A percentile compares a stretch with the other conserved stretches of the same genome.
These are phyloP conservation scores for Brachylomia viminalis DNA, from an alignment of 2,888 invertebrate species.

Conservation along the genomic window DNA sequence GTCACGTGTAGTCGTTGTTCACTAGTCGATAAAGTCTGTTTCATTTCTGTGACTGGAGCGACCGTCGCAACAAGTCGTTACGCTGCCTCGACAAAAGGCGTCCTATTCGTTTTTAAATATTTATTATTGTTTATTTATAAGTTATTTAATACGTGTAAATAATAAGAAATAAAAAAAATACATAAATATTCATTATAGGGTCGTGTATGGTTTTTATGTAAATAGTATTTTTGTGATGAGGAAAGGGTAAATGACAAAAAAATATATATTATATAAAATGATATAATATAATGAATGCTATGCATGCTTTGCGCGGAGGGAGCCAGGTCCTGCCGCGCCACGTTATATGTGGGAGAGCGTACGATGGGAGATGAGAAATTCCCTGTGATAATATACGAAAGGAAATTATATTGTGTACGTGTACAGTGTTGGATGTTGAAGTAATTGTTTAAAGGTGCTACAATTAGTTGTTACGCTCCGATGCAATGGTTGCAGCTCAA, in stretches of 20 bases:
- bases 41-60: conserved; percentile 56
- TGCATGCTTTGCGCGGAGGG: conserved; percentile 65
- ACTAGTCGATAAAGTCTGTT: conserved; percentile 60
- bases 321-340: conserved; percentile 63
- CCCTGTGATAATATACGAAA: conserved; percentile 66
- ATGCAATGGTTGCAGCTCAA: conserved; percentile 67
- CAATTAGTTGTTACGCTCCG: conserved; percentile 64
- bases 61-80: conserved; percentile 64
- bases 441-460: conserved; percentile 66
- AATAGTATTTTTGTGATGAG: conserved; percentile 86
- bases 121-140: conserved; percentile 89
- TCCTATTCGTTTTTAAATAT: conserved; percentile 86
- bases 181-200: conserved; percentile 84
- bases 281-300: conserved; percentile 65
- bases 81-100: conserved; percentile 70
- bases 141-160: conserved; percentile 88
- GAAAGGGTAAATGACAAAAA: conserved; percentile 88
- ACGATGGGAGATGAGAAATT: conserved; percentile 56
- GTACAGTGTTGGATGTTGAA: conserved; percentile 57
- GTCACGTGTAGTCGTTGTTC: conserved; percentile 46
- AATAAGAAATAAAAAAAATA: conserved; percentile 83
- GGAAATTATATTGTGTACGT: conserved; percentile 65
- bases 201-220: conserved; percentile 84
- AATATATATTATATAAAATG: conserved; percentile 73
- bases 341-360: conserved; percentile 61